Conservation (phyloP, 2,113 vertebrate genomes). For the Nyctereutes procyonoides region DNA sequence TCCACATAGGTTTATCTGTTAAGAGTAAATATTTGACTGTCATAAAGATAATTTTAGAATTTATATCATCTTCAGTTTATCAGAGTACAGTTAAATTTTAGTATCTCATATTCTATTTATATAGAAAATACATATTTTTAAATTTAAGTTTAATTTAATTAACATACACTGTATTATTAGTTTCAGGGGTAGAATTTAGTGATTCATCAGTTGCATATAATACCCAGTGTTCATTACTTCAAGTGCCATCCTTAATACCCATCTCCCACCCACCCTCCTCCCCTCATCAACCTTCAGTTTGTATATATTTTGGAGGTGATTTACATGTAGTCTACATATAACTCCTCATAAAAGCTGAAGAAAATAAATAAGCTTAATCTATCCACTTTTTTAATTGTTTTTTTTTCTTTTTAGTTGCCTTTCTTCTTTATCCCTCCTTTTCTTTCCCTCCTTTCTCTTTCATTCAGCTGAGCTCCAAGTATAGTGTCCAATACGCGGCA, state of each 20-base stretch:
- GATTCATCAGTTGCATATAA: not conserved
- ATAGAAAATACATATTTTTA: not conserved
- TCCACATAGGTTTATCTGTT: not conserved
- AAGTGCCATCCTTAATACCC: not conserved
- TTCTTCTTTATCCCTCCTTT: not conserved
- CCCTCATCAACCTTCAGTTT: not conserved
- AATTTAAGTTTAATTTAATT: not conserved
- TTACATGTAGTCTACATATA: not conserved
- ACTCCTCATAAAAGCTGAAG: not conserved
- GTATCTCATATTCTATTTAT: not conserved
- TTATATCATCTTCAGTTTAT: not conserved
- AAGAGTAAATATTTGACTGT: not conserved
- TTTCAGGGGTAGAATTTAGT: not conserved
- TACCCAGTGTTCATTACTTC: not conserved
- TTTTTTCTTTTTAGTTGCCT: not conserved
- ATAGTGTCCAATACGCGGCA: not conserved
- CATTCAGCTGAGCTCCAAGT: not conserved
- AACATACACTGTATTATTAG: not conserved
- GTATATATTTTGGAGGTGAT: not conserved
- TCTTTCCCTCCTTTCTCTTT: not conserved
- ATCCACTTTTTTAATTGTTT: not conserved
- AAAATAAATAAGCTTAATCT: not conserved
- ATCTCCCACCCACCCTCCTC: not conserved
- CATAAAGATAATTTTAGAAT: not conserved
- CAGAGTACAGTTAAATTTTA: not conserved